Percentiles rank a stretch among this genome's conserved stretches.
Conservation (phyloP, 2,888 invertebrate species). For the Azorinus chamasolen region DNA sequence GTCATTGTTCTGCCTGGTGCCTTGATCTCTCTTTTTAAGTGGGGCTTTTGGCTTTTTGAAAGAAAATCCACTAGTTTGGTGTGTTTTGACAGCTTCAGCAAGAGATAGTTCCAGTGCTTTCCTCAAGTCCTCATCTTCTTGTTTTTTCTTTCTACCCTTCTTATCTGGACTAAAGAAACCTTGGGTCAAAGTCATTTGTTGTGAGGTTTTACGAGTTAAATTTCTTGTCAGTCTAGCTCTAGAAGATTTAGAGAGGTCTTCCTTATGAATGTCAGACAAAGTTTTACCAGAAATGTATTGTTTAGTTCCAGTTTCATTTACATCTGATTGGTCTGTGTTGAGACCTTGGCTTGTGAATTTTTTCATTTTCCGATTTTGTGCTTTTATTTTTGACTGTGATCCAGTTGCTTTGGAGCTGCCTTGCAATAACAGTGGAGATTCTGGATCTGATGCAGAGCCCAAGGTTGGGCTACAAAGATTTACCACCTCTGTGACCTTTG, state of each 20-base stretch:
- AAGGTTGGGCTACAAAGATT: slow-evolving; percentile 43
- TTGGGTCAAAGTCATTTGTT: slow-evolving; percentile 71
- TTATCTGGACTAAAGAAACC: slow-evolving; percentile 56
- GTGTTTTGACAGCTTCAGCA: slow-evolving; percentile 15
- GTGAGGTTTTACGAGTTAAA: slow-evolving; percentile 13
- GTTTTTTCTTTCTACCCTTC: neutral
- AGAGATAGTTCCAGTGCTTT: slow-evolving; percentile 60
- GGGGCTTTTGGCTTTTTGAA: slow-evolving; percentile 25
- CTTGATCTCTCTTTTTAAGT: too few relatives aligned
- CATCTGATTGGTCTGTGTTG: slow-evolving; percentile 21
- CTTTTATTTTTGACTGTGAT: neutral
- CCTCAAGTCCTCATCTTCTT: neutral
- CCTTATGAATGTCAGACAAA: neutral
- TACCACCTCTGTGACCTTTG: slow-evolving; percentile 9
- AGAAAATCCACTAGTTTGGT: neutral
- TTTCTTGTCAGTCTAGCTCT: too few relatives aligned
- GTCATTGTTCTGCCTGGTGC: too few relatives aligned
- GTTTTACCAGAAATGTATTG: neutral
- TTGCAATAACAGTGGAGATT: slow-evolving; percentile 50
- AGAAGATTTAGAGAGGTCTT: neutral
- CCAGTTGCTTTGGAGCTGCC: neutral
- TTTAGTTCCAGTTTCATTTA: neutral
- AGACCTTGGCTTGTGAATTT: slow-evolving; percentile 16
- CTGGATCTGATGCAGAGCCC: slow-evolving; percentile 32
- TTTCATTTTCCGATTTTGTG: neutral